Base-by-base conservation (phyloP, 2,797 vertebrate genomes). In the Alcedo quadribrachys region DNA sequence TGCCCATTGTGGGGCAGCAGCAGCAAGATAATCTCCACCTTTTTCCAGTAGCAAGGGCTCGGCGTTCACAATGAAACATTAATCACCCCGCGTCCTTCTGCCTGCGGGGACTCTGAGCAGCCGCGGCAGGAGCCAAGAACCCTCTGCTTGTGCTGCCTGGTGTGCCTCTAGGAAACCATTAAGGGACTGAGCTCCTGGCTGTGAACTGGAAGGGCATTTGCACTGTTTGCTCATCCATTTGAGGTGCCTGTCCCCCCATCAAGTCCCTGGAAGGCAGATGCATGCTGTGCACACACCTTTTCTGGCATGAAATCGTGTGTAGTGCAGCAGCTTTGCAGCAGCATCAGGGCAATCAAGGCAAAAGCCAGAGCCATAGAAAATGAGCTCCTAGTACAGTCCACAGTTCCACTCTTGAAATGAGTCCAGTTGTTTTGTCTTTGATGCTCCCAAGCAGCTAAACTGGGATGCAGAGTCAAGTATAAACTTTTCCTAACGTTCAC, bases 1-100 rank as follows among this genome's bases (percentile, higher is more conserved):
- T 89, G 43, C 60, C 81, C 46, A 0, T 73, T 86, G 68, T 85
- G 90, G 81, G 93, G 87, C 86, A 92, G 80, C 87, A 94, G 48
- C 87, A 88, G 14, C 82, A 86, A 83, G 42, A 81, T 30, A 77
- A 92, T 85, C 63, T 79, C 76, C 11, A 4, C 30, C 15, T 73
- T 67, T 43, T 87, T 63, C 16, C 30, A 33, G 65, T 51, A 80
- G 69, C 61, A 57, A n/a, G 0, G 15, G 43, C 25, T 2, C 57
- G 57, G 61, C 37, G 32, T 57, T 77, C 65, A 43, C 43, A 53
- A 16, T 37, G 37, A 61, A 65, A 81, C 17, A 35, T 91, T 48
- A 58, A 79, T 92, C 45, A 33, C 46, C 58, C 45, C 1, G 1
- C 13, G 1, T 62, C 55, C 35, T 69, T 48, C 65, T 57, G 22